These are phyloP conservation scores for Heliconius hermathena DNA, from an alignment of 1,140 invertebrate genomes.

Conservation along the genomic window DNA sequence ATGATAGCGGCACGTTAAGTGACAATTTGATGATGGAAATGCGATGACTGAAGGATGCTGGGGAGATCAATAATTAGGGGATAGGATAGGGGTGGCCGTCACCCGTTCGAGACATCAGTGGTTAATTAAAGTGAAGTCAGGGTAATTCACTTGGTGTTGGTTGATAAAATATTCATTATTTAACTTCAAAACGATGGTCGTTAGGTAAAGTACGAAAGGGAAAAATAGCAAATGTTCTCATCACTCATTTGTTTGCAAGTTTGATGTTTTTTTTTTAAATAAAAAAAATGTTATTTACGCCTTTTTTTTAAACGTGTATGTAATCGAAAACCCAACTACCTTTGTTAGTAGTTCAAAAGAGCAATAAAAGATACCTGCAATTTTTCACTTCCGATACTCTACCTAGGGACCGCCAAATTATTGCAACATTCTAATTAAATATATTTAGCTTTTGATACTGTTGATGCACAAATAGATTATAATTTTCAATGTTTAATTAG, in stretches of 20 bases:
- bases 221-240: too few relatives aligned
- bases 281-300: too few relatives aligned
- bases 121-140: not conserved
- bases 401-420: too few relatives aligned
- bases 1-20: not conserved
- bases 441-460: not conserved
- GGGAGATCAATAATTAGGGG: not conserved
- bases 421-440: not conserved
- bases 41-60: not conserved
- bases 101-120: not conserved
- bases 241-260: too few relatives aligned
- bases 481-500: not conserved
- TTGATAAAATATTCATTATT: not conserved
- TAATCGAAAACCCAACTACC: too few relatives aligned
- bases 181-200: too few relatives aligned
- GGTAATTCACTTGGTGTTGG: not conserved
- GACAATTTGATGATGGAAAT: not conserved
- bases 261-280: too few relatives aligned
- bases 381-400: too few relatives aligned
- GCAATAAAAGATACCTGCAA: too few relatives aligned
- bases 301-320: too few relatives aligned
- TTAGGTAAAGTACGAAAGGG: too few relatives aligned
- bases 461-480: not conserved
- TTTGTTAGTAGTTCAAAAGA: too few relatives aligned
- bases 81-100: not conserved